These are phyloP conservation scores for Brotula barbata DNA, from an alignment of 2,797 vertebrate species.

Conservation along the genomic window DNA sequence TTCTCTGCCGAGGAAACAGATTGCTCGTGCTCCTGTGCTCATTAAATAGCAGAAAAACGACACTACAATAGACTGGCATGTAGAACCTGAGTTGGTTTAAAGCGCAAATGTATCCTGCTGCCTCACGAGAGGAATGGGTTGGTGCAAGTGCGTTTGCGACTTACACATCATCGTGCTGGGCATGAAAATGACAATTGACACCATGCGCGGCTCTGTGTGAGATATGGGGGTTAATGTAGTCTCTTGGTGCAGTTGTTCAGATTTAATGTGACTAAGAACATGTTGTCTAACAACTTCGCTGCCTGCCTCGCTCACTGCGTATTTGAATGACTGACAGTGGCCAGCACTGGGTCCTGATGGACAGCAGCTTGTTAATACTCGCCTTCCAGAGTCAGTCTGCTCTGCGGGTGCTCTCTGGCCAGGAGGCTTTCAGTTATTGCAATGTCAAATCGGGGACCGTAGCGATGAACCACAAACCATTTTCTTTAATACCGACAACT, in stretches of 20 bases:
- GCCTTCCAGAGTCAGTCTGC: constrained; percentile 47
- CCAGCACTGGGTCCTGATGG: constrained; percentile 48
- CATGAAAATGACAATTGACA: too few relatives aligned
- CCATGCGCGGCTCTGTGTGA: too few relatives aligned
- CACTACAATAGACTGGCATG: too few relatives aligned
- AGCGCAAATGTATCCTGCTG: too few relatives aligned
- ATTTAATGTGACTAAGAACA: constrained; percentile 61
- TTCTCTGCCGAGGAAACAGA: too few relatives aligned
- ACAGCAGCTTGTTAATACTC: constrained; percentile 58
- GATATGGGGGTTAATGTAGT: constrained; percentile 61
- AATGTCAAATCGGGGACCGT: constrained; percentile 56
- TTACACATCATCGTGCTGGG: too few relatives aligned
- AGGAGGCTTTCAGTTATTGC: constrained; percentile 55
- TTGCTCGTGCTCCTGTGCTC: too few relatives aligned
- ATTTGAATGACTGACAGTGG: constrained; percentile 37
- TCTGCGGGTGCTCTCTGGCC: constrained; percentile 57
- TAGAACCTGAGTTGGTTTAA: too few relatives aligned
- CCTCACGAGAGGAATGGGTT: too few relatives aligned
- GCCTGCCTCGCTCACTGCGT: constrained; percentile 27
- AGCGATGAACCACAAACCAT: constrained; percentile 36
- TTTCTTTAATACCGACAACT: constrained; percentile 47
- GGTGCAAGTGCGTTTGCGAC: too few relatives aligned
- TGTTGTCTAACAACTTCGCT: constrained; percentile 64
- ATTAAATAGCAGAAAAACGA: too few relatives aligned
- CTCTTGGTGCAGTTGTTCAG: constrained; percentile 52